Percentiles rank a stretch among this genome's conserved stretches.
Conservation (phyloP, 2,888 invertebrate species). For the Neelides folsomi region DNA sequence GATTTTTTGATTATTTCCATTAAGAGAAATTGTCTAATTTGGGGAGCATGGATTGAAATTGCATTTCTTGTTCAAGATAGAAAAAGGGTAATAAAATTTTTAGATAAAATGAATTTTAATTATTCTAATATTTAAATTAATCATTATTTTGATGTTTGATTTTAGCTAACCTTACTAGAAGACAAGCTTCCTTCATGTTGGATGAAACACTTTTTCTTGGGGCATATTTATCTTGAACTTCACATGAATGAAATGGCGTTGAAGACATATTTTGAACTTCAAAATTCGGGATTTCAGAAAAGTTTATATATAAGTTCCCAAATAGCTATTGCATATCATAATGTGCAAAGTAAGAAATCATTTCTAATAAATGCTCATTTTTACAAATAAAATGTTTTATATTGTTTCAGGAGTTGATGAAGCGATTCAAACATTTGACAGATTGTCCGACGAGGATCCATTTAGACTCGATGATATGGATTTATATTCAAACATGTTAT, state of each 20-base stretch:
- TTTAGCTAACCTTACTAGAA: slow-evolving; percentile 39
- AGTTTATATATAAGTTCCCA: slow-evolving; percentile 83
- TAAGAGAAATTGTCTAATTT: slow-evolving; percentile 65
- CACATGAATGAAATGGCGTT: slow-evolving; percentile 56
- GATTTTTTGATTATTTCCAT: slow-evolving; percentile 66
- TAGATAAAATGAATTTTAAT: neutral
- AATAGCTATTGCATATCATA: slow-evolving; percentile 83
- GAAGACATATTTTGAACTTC: slow-evolving; percentile 45
- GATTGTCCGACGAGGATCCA: slow-evolving; percentile 74
- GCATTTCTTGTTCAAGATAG: slow-evolving; percentile 70
- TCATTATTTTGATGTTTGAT: slow-evolving; percentile 4
- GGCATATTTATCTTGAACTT: slow-evolving; percentile 75
- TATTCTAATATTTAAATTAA: neutral
- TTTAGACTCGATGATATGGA: slow-evolving; percentile 91
- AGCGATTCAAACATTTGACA: slow-evolving; percentile 70
- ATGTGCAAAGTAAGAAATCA: slow-evolving; percentile 59
- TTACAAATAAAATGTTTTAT: too few species aligned
- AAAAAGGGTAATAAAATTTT: slow-evolving; percentile 47
- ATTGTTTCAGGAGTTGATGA: slow-evolving; percentile 84
- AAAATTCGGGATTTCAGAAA: slow-evolving; percentile 65
- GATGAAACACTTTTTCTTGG: slow-evolving; percentile 87
- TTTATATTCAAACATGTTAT: slow-evolving; percentile 87
- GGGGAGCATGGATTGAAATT: slow-evolving; percentile 91
- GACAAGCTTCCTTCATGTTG: slow-evolving; percentile 62
- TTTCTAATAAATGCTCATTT: too few species aligned